phyloP scores from a whole-genome alignment of 2,888 invertebrate species.

The Campoplex capitator region DNA sequence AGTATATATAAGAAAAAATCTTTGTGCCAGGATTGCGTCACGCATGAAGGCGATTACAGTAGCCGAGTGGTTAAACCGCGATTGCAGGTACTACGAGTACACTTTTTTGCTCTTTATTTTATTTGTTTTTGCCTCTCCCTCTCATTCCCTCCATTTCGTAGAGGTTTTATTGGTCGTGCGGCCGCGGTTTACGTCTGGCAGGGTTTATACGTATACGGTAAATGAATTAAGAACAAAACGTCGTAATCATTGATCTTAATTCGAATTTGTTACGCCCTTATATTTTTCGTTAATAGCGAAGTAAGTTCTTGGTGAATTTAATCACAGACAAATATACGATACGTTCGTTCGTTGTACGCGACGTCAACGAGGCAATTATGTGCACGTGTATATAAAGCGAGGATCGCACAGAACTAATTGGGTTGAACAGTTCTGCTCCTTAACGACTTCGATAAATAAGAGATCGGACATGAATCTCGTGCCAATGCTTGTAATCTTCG shows the following conservation, averaged over 20 bases:
- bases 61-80: slow-evolving; percentile 33
- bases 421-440: neutral
- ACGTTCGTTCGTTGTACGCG: neutral
- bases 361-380: slow-evolving; percentile 1
- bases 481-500: neutral
- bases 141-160: neutral
- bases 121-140: slow-evolving; percentile 28
- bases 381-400: neutral
- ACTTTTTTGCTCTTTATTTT: slow-evolving; percentile 28
- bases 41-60: slow-evolving; percentile 48
- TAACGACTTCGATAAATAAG: neutral
- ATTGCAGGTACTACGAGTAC: slow-evolving; percentile 34
- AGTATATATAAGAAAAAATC: slow-evolving; percentile 24
- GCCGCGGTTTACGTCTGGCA: slow-evolving; percentile 35
- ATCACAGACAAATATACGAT: slow-evolving; percentile 17
- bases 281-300: neutral
- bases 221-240: slow-evolving; percentile 6
- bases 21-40: slow-evolving; percentile 40
- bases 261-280: slow-evolving; percentile 21
- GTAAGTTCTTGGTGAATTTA: neutral
- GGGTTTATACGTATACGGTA: neutral
- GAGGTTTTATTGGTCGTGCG: slow-evolving; percentile 27
- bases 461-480: neutral
- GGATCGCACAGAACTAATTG: slow-evolving; percentile 9
- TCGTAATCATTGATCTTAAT: neutral